Base-by-base conservation (phyloP, 2,113 vertebrate genomes). In the Corapipo altera region DNA sequence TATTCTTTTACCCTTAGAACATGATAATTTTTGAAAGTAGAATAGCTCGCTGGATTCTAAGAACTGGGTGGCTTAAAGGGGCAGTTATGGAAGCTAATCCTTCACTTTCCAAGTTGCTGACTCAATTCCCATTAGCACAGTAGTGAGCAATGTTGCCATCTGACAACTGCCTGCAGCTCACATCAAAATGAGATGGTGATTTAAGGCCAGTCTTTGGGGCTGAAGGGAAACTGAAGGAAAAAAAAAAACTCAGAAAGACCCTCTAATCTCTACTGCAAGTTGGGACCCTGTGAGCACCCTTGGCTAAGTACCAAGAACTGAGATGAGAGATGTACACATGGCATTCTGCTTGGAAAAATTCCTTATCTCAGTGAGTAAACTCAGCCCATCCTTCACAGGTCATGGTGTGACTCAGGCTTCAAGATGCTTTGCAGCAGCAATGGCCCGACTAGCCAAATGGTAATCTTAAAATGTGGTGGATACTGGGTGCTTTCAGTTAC, bases 311-410 rank as follows among this genome's bases (percentile, higher is more conserved):
- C 30, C 22, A 46, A 30, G 30, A 88, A 16, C 5, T 79, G 44
- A 49, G 30, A 65, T 54, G 28, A 46, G 17, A 91, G 32, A 76
- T 14, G 7, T 21, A 69, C 3, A 22, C 1, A 2, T 13, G 27
- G 41, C 3, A 10, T 14, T 20, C 41, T 76, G n/a, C 55, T 51
- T 49, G 66, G 32, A 85, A 85, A 71, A 32, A 15, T 8, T 78
- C 66, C n/a, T 72, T 65, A 20, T 69, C 20, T 69, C 15, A 32
- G 30, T 15, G 16, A 69, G 17, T 51, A 75, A 48, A 59, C 39
- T 87, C 65, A 43, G 41, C n/a, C 4, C 0, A 0, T 61, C 55
- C 55, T 91, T 89, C 4, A 0, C 33, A 57, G 65, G 39, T 90
- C 52, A 85, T 39, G 30, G n/a, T 44, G 37, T 75, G 78, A 85